Evolutionary conservation across 1,140 invertebrate species (phyloP).

Genomic region (Amphibalanus amphitrite): DNA sequence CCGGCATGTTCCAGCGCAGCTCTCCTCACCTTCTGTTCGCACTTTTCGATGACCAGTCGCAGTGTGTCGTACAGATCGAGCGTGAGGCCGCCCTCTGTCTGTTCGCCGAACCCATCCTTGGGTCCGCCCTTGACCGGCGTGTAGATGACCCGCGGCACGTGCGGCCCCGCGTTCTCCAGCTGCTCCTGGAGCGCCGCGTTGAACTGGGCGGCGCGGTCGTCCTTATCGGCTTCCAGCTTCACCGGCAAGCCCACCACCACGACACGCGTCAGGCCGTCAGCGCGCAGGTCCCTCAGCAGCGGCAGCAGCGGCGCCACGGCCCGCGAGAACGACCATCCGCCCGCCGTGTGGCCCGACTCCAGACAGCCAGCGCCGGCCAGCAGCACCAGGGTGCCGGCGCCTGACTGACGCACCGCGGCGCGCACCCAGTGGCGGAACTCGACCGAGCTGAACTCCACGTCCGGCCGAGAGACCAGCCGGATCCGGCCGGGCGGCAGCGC

Average conservation of each 20-base stretch:
- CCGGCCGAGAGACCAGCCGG: not conserved
- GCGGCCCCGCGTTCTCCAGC: not conserved
- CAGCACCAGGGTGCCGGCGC: not conserved
- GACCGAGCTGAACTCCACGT: not conserved
- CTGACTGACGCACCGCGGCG: not conserved
- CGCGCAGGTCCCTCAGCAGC: not conserved
- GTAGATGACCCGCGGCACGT: not conserved
- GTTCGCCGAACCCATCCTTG: not conserved
- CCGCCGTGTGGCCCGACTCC: not conserved
- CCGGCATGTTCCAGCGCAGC: too few species aligned
- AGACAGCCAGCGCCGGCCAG: not conserved
- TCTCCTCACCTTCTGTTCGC: not conserved
- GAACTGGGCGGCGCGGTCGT: not conserved
- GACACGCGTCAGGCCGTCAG: not conserved
- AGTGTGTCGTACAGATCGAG: not conserved
- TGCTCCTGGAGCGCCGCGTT: not conserved
- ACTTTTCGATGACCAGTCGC: not conserved
- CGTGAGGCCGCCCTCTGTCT: not conserved
- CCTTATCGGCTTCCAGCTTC: too few species aligned
- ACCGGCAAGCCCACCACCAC: not conserved
- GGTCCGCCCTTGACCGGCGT: not conserved
- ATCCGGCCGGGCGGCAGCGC: not conserved
- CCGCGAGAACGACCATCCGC: not conserved
- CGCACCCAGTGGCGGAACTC: not conserved
- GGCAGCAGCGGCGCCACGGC: not conserved